Base-by-base conservation (phyloP, 2,797 vertebrate species). In the Lateolabrax maculatus region DNA sequence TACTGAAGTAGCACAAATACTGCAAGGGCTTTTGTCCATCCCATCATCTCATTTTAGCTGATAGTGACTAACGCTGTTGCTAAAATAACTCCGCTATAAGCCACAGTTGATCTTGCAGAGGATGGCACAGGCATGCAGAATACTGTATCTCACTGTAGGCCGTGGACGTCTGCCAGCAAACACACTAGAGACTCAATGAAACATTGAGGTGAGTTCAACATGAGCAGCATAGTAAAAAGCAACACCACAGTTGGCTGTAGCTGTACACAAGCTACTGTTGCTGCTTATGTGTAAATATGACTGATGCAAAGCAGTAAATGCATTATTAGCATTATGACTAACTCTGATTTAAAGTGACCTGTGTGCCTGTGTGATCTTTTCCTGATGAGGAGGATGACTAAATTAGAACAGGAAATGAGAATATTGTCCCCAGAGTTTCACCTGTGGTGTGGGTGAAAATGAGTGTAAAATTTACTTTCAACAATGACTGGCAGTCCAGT, bases 101-200 rank as follows among this genome's bases (percentile, higher is more conserved):
- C 80, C 75, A 64, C 56, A 71, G 86, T 68, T 71, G 83, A 84
- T 79, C 78, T 76, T 90, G 90, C 80, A 89, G 90, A 89, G 82
- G 85, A 87, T 80, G 80, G 82, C 65, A 79, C 60, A 39, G 68
- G 81, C 68, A 76, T 72, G 71, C 74, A 88, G 83, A 81, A 75
- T 72, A 89, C 77, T 89, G 88, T 86, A 85, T 85, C 75, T 85
- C 67, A 92, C 86, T 89, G 86, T 90, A 84, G 86, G 87, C 79
- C 85, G 84, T 89, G 87, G 91, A 87, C 19, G 21, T 77, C 75
- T 87, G 90, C 90, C 91, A 93, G 65, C 65, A 74, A 78, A 86
- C 84, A 83, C 90, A 89, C 83, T 25, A 78, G 86, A 90, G 87
- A 87, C 79, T 68, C 43, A 25, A 77, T 18, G 55, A 82, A 87